Evolutionary conservation across 2,113 vertebrate genomes (phyloP).

Genomic region (Platysternon megacephalum): DNA sequence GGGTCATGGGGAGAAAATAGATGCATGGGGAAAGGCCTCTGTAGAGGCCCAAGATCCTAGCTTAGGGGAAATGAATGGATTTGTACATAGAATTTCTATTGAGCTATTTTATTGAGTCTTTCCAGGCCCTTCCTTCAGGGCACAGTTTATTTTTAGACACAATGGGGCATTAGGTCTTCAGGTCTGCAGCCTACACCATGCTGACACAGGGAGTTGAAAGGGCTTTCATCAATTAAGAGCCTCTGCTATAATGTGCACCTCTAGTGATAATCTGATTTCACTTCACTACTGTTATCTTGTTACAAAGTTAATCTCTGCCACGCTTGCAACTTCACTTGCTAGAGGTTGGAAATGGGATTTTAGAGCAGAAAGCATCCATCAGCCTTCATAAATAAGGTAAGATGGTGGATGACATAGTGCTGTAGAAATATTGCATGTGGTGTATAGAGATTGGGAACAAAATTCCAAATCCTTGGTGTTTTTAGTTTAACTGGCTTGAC

Average conservation of each 20-base stretch:
- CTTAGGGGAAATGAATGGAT: background rate
- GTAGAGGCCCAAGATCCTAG: background rate
- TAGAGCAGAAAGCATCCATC: background rate
- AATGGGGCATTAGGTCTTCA: no score
- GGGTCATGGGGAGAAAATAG: no score
- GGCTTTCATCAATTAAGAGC: background rate
- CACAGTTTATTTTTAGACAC: no score
- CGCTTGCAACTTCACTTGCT: fast-evolving
- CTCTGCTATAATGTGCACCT: background rate
- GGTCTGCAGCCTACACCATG: background rate
- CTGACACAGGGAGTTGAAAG: background rate
- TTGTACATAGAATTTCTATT: no score
- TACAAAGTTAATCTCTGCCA: background rate
- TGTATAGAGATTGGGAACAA: background rate
- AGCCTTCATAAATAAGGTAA: background rate
- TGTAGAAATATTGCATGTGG: background rate
- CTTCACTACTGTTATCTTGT: background rate
- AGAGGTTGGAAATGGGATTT: background rate
- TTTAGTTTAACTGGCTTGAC: background rate
- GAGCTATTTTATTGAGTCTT: no score
- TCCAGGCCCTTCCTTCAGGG: no score
- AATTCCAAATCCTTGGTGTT: background rate
- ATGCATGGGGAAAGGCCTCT: no score
- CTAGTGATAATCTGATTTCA: background rate
- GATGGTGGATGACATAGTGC: background rate